Conservation (phyloP, 2,113 vertebrate genomes). For the Cheirogaleus medius region DNA sequence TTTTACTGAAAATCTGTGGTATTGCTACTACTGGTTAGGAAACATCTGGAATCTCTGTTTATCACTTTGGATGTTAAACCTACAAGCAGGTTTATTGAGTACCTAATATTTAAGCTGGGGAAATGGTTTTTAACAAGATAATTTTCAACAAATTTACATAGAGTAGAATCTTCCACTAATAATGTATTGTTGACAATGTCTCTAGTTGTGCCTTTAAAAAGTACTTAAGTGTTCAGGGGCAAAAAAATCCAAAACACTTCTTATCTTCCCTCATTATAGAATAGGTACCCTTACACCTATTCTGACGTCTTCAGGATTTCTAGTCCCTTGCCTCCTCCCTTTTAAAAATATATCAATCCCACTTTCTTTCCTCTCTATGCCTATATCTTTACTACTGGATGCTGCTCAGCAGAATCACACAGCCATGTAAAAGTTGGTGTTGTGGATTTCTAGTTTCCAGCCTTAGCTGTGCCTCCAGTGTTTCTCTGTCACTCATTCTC, state of each 20-base stretch:
- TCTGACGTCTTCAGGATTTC: constrained; percentile 14
- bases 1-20: constrained; percentile 44
- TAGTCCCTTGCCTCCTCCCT: not conserved
- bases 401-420: not conserved
- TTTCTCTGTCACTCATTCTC: not conserved
- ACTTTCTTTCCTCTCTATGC: not conserved
- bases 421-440: not conserved
- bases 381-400: not conserved
- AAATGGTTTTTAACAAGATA: not conserved
- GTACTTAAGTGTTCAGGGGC: not conserved
- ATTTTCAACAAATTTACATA: constrained; percentile 39
- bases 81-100: constrained; percentile 20
- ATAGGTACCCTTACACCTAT: not conserved
- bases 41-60: constrained; percentile 50
- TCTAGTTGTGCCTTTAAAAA: not conserved
- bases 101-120: constrained; percentile 9
- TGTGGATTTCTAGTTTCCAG: not conserved
- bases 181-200: not conserved
- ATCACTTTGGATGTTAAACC: constrained; percentile 54
- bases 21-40: not conserved
- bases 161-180: not conserved
- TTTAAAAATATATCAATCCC: not conserved
- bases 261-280: not conserved
- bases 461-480: not conserved
- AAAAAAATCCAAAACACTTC: not conserved